Evolutionary conservation across 2,113 vertebrate species (phyloP).

Genomic region (Cephalopholis sonnerati): DNA sequence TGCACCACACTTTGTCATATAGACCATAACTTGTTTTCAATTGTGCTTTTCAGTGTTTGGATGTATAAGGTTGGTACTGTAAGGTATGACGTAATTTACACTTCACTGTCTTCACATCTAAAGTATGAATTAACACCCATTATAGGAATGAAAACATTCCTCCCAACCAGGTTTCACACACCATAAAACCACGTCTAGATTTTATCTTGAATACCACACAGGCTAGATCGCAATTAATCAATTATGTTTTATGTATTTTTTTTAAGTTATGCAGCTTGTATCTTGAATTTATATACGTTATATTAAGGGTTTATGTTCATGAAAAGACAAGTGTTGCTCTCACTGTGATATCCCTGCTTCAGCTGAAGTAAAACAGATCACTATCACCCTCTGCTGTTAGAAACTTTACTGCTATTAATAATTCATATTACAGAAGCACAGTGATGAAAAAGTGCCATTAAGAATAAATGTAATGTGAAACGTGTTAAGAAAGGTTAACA

Average conservation of each 20-base stretch:
- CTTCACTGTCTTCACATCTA: background rate
- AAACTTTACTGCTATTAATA: background rate
- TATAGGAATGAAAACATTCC: background rate
- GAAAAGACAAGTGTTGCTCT: background rate
- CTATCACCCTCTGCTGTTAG: slow-evolving; percentile 68
- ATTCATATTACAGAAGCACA: background rate
- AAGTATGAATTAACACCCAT: background rate
- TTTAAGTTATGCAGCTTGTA: background rate
- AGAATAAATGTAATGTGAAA: background rate
- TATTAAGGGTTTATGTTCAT: background rate
- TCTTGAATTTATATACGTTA: background rate
- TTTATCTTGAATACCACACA: too few species aligned
- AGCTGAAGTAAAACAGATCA: slow-evolving; percentile 37
- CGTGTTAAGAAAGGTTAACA: background rate
- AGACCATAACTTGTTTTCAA: slow-evolving; percentile 1
- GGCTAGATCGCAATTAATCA: background rate
- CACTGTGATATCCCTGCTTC: slow-evolving; percentile 6
- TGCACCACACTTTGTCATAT: slow-evolving; percentile 1
- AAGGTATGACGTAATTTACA: slow-evolving; percentile 5
- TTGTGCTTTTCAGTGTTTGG: slow-evolving; percentile 24
- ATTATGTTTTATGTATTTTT: background rate
- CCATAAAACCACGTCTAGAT: too few species aligned
- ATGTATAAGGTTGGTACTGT: slow-evolving; percentile 24
- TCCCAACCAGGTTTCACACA: background rate
- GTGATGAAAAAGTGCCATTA: slow-evolving; percentile 37